Conservation (phyloP, 1,140 invertebrate species). For the Drosophila nannoptera region DNA sequence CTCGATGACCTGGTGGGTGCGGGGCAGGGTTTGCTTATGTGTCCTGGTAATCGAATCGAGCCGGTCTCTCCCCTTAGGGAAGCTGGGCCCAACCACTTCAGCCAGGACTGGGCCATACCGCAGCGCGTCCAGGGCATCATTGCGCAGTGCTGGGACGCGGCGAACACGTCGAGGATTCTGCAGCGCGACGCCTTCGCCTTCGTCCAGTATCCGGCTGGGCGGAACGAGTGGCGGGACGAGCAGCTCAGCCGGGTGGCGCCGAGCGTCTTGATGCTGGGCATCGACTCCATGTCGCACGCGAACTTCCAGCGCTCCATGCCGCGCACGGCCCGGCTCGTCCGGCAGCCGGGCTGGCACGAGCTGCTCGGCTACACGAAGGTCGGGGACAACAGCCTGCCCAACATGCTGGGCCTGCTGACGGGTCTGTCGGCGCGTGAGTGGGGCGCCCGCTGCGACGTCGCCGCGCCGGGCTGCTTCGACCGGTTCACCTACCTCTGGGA, state of each 20-base stretch:
- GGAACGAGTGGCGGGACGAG: constrained; percentile 19
- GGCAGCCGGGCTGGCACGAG: constrained; percentile 36
- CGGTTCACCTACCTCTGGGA: constrained; percentile 90
- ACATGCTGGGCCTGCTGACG: constrained; percentile 87
- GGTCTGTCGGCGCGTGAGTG: constrained; percentile 80
- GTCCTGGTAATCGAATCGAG: neutral
- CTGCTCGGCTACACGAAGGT: constrained; percentile 75
- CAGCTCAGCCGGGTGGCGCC: constrained; percentile 52
- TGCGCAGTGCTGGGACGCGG: constrained; percentile 22
- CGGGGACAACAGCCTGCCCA: constrained; percentile 89
- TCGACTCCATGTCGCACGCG: constrained; percentile 12
- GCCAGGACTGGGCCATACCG: constrained; percentile 30
- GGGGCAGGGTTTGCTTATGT: neutral
- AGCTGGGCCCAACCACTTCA: neutral
- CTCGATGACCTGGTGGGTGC: constrained; percentile 14
- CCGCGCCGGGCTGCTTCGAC: constrained; percentile 79
- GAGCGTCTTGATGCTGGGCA: constrained; percentile 26
- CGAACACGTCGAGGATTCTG: constrained; percentile 17
- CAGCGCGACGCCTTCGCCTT: constrained; percentile 55
- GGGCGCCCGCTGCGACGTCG: constrained; percentile 80
- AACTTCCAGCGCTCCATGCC: constrained; percentile 26
- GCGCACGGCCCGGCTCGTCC: constrained; percentile 37
- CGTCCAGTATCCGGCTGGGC: constrained; percentile 26
- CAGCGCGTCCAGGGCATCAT: constrained; percentile 22
- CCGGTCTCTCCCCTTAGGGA: neutral